Base-by-base conservation (phyloP, 2,113 vertebrate genomes). In the Sporophila hypoxantha region DNA sequence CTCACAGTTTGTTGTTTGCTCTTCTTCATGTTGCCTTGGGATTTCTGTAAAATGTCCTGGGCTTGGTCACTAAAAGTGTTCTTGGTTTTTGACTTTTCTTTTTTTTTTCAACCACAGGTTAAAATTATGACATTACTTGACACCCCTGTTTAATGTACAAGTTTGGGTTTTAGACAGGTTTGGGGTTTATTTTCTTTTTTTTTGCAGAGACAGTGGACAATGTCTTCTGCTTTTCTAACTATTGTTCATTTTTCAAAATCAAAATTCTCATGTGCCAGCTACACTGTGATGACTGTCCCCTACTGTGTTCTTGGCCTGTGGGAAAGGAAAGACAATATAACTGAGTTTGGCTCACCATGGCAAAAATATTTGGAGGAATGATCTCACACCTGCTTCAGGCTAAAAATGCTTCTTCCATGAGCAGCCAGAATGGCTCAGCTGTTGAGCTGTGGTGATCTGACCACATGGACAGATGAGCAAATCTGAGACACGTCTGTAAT, bases 311-410 rank as follows among this genome's bases (percentile, higher is more conserved):
- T 71, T 80, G 90, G 88, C 91, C 53, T 75, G 74, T 92, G 86
- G 86, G 61, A 87, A 89, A 44, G 44, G 69, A 76, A 29, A 86
- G 90, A 91, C 83, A 89, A 76, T 88, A 41, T 66, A 83, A 83
- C 53, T 82, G 68, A 85, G 44, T 87, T 88, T 88, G 85, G 66
- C 69, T 91, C 76, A 71, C 79, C 34, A 37, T 41, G 57, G 80
- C 61, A 84, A 75, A 94, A 88, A n/a, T 73, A 88, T 5, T 83
- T 71, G 69, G 80, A 90, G 23, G 34, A 87, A 78, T 89, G 92
- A 91, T 78, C 88, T 92, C 93, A 90, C 88, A 92, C 94, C 94
- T 93, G 86, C 94, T 93, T 65, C 88, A 50, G 93, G 90, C 94
- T 93, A 88, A 67, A 89, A 88, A 71, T 89, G 74, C 77, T 85